Evolutionary conservation across 1,140 invertebrate genomes (phyloP).

Genomic region (Eurosta solidaginis): DNA sequence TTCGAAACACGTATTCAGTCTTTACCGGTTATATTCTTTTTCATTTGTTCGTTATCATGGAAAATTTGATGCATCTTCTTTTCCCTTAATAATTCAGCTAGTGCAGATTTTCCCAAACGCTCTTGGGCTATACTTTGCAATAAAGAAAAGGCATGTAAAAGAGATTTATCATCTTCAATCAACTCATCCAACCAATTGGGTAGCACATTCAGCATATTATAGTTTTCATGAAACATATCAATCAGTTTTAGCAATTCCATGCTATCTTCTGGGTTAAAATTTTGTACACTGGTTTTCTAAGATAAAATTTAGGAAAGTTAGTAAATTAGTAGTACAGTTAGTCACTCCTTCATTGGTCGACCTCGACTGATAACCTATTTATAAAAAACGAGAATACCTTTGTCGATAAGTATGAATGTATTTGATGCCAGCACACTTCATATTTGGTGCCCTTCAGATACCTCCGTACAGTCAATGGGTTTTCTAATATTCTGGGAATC

Average conservation of each 20-base stretch:
- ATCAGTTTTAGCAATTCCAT: constrained; percentile 28
- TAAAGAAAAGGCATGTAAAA: constrained; percentile 27
- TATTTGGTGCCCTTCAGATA: constrained; percentile 8
- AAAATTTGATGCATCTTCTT: constrained; percentile 34
- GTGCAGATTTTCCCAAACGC: constrained; percentile 28
- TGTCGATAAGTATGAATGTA: constrained; percentile 10
- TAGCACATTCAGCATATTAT: constrained; percentile 14
- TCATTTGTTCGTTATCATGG: constrained; percentile 32
- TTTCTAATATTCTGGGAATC: constrained; percentile 31
- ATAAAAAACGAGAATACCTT: background rate
- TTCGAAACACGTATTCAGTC: no score
- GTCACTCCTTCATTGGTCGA: no score
- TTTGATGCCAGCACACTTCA: background rate
- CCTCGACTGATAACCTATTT: background rate
- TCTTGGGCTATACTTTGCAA: constrained; percentile 29
- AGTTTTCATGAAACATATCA: constrained; percentile 35
- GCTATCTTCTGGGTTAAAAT: background rate
- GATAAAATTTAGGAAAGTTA: no score
- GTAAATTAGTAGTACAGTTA: no score
- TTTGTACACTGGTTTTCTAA: background rate
- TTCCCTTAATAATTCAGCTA: constrained; percentile 32
- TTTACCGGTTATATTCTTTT: constrained; percentile 32
- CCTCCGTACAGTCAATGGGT: background rate
- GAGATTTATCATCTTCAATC: constrained; percentile 18
- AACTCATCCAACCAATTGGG: constrained; percentile 13